These are phyloP conservation scores for Chaetodon auriga DNA, from an alignment of 2,113 vertebrate species.

Conservation along the genomic window DNA sequence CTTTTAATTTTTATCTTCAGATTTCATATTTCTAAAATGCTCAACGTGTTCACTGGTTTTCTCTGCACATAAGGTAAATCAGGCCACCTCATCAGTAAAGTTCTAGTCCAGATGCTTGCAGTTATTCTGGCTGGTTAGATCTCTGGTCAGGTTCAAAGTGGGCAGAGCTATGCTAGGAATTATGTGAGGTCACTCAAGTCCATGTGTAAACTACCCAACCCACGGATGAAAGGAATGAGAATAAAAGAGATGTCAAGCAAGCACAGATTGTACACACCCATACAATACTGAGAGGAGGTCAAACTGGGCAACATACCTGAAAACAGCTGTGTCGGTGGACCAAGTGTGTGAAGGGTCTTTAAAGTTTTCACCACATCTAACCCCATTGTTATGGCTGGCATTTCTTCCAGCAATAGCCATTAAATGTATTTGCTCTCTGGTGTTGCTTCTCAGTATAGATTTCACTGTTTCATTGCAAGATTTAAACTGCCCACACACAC, in stretches of 20 bases:
- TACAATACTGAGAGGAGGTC: not conserved
- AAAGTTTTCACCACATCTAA: not conserved
- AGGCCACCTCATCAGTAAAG: not conserved
- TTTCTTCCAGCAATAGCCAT: not conserved
- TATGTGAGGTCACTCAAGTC: not conserved
- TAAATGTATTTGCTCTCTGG: not conserved
- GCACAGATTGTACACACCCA: not conserved
- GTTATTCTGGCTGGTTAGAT: not conserved
- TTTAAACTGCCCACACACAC: not conserved
- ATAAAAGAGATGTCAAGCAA: not conserved
- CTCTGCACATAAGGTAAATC: not conserved
- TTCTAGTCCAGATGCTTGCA: not conserved
- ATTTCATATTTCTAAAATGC: not conserved
- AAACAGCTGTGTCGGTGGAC: not conserved
- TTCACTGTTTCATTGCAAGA: not conserved
- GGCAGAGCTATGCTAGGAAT: not conserved
- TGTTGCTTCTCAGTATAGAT: not conserved
- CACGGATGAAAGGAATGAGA: not conserved
- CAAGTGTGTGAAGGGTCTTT: not conserved
- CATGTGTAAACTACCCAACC: not conserved
- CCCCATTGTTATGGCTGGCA: no score
- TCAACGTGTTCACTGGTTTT: not conserved
- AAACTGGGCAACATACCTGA: not conserved
- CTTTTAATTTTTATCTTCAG: not conserved
- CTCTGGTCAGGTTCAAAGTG: not conserved